Conservation (phyloP, 2,888 invertebrate genomes). For the Philhelius pedissequus region DNA sequence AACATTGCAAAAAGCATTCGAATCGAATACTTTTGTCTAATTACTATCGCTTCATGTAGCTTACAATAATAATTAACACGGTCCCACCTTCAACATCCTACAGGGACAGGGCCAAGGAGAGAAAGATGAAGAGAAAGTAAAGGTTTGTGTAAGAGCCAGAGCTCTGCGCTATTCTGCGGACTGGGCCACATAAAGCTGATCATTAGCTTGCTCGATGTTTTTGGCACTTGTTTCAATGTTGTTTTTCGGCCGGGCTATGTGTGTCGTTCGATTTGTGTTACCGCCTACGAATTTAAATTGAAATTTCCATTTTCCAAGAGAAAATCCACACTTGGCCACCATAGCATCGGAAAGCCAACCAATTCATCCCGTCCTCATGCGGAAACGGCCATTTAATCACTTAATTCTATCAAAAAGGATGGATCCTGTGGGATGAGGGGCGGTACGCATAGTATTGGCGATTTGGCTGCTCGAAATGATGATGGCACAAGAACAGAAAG, state of each 20-base stretch:
- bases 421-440: not conserved
- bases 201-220: conserved; percentile 59
- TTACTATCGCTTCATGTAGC: conserved; percentile 60
- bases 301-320: conserved; percentile 59
- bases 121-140: not conserved
- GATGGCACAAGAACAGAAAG: conserved; percentile 63
- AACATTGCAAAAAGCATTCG: conserved; percentile 56
- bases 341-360: not conserved
- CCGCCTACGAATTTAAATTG: conserved; percentile 41
- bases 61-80: conserved; percentile 65
- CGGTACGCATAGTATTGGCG: not conserved
- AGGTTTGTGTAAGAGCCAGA: not conserved
- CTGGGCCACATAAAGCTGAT: conserved; percentile 30
- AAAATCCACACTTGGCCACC: conserved; percentile 21
- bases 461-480: conserved; percentile 31
- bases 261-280: conserved; percentile 51
- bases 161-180: not conserved
- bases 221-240: conserved; percentile 58
- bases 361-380: not conserved
- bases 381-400: conserved; percentile 31
- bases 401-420: conserved; percentile 22
- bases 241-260: conserved; percentile 25
- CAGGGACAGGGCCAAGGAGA: not conserved
- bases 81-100: conserved; percentile 18
- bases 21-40: conserved; percentile 64